phyloP scores from a whole-genome alignment of 1,140 invertebrate genomes.

The Aricia agestis region DNA sequence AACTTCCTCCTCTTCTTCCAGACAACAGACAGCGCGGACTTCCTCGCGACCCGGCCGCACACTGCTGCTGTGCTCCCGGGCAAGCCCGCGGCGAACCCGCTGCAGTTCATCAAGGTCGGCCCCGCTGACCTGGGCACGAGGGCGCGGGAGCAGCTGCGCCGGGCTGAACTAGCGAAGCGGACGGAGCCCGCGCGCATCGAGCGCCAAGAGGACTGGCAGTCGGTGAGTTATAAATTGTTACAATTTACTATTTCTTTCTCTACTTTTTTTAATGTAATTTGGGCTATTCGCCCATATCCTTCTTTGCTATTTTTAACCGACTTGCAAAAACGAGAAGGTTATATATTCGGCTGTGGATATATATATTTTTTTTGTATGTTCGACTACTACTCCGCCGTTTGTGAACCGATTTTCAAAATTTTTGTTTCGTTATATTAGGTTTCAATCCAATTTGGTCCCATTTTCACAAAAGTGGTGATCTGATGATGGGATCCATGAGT shows the following conservation, averaged over 20 bases:
- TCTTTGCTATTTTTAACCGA: too few relatives aligned
- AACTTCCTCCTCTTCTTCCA: slow-evolving; percentile 35
- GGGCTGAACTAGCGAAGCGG: slow-evolving; percentile 88
- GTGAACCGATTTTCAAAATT: too few relatives aligned
- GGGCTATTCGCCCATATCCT: too few relatives aligned
- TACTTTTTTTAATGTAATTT: too few relatives aligned
- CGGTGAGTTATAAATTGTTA: slow-evolving; percentile 80
- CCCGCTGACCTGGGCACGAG: slow-evolving; percentile 89
- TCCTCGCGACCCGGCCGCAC: slow-evolving; percentile 63
- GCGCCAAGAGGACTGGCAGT: slow-evolving; percentile 94
- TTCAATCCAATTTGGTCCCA: too few relatives aligned
- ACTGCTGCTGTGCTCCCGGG: slow-evolving; percentile 77
- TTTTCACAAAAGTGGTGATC: too few relatives aligned
- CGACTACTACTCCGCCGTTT: too few relatives aligned
- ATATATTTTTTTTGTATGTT: too few relatives aligned
- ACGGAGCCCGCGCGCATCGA: slow-evolving; percentile 83
- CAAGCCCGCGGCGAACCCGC: slow-evolving; percentile 88
- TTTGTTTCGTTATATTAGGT: too few relatives aligned
- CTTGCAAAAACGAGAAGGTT: too few relatives aligned
- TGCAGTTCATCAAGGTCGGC: slow-evolving; percentile 89
- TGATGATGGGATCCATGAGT: too few relatives aligned
- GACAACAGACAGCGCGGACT: slow-evolving; percentile 70
- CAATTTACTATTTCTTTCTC: neutral
- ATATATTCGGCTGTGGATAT: too few relatives aligned
- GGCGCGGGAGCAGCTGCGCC: slow-evolving; percentile 90